Base-by-base conservation (phyloP, 2,888 invertebrate species). In the Callimorpha dominula region DNA sequence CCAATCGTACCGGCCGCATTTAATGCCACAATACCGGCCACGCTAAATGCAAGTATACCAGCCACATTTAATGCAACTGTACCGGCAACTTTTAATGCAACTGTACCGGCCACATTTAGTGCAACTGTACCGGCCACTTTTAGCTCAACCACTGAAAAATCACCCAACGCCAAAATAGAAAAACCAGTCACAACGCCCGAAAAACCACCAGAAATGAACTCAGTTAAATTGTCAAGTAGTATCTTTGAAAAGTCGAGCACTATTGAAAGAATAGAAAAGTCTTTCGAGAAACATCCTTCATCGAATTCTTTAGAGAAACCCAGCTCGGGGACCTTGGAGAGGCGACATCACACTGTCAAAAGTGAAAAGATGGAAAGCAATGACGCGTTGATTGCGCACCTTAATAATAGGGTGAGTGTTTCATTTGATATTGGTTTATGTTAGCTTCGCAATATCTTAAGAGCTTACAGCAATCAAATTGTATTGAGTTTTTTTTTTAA, bases 361-460 rank as follows among this genome's bases (percentile, higher is more conserved):
- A 71, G 76, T n/a, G 93, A 93, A 6, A 91, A 88, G 73, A 82
- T 52, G 14, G 92, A 93, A 15, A 88, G 88, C 15, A 86, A 87
- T 9, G 94, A 95, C 20, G 90, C 90, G 77, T 86, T 95, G 80
- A 93, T 96, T 78, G 89, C 93, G 67, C 95, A 95, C 88, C 94
- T 96, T 75, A 96, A 94, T 87, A 90, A 90, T 91, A 95, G 96
- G 92, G 96, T 96, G 75, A 89, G 94, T 87, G 20, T 67, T 46
- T 46, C 9, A 11, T 1, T 65, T 52, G 17, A 11, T 65, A 46
- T 31, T 31, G 31, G 31, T 31, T 31, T 31, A 31, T 31, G 31
- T 31, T 31, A 31, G 31, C 31, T 31, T 31, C 31, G 31, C 31
- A 31, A 31, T 31, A 31, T 31, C 31, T 31, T 31, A 31, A 31